Evolutionary conservation across 30 jellyfish, hydroid and myxozoan species (phyloP), one percentile per base, ranked within the genome.

Genomic region (Haliclystus octoradiatus): DNA sequence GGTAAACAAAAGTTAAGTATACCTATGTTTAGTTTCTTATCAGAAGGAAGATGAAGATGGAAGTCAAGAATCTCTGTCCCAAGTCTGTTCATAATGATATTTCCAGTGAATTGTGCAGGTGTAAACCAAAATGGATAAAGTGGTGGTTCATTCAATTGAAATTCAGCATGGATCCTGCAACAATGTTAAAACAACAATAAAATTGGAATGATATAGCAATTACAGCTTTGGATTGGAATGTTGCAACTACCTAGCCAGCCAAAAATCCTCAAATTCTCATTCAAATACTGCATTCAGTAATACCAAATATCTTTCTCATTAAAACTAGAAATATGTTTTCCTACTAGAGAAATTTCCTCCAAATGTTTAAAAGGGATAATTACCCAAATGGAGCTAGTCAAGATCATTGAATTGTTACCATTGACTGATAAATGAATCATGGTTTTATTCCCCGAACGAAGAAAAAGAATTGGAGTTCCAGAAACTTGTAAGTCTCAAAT

Each of bases 81-180:
- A 72, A 71, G 76, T 67, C 72, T 85, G 40, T 50, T 53, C 23
- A 85, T 85, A 5, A 85, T 34, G 5, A 79, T 73, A 31, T 68
- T 66, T 7, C 94, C 96, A 33, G 83, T 34, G 31, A 85, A 85
- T 14, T 89, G 84, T 19, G 96, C 96, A 4, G 96, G 96, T 4
- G 94, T 85, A 80, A 85, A 85, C 96, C 96, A 85, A 74, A 85
- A 85, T 22, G 96, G 94, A 50, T 61, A 79, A 29, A 33, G 70
- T 19, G 96, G 96, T 15, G 93, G 91, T 50, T 73, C 88, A 63
- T 85, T 85, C 34, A 85, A 34, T 66, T 85, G 96, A 69, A 85
- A 85, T 46, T 85, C 96, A 1, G 93, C 86, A 85, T 85, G 96
- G 28, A 85, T 35, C 63, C 96, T 85, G 63, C 57, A 40, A 19